Conservation (phyloP, 2,797 vertebrate genomes). For the Lindbergichthys nudifrons region DNA sequence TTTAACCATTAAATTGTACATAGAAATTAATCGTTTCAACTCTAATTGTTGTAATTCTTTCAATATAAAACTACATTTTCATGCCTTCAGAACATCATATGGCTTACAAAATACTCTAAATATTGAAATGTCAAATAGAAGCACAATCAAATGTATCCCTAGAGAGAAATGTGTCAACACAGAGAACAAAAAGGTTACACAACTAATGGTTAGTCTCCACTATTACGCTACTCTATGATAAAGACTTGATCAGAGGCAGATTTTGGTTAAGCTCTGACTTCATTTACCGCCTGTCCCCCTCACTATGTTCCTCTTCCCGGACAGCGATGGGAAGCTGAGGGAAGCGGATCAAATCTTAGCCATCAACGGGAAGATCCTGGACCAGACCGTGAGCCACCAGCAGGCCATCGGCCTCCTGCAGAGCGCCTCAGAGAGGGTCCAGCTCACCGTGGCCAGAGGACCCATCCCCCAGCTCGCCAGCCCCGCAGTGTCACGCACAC, state of each 20-base stretch:
- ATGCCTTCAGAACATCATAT: too few relatives aligned
- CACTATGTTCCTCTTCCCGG: not conserved
- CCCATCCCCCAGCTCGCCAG: constrained; percentile 89
- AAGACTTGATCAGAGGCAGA: not conserved
- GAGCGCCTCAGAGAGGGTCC: constrained; percentile 91
- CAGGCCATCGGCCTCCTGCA: constrained; percentile 95
- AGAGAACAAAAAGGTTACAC: too few relatives aligned
- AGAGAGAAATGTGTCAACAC: too few relatives aligned
- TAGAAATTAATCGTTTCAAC: too few relatives aligned
- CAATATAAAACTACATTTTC: too few relatives aligned
- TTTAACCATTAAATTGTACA: too few relatives aligned
- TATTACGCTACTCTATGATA: too few relatives aligned
- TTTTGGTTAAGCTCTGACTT: not conserved
- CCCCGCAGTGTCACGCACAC: constrained; percentile 92
- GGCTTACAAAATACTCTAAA: too few relatives aligned
- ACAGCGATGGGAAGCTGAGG: constrained; percentile 93
- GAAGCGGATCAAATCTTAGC: constrained; percentile 97
- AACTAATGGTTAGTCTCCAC: too few relatives aligned
- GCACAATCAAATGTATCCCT: too few relatives aligned
- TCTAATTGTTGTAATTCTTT: too few relatives aligned
- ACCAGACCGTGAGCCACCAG: constrained; percentile 95
- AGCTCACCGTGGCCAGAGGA: constrained; percentile 91
- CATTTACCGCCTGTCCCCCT: not conserved
- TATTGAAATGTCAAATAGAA: too few relatives aligned
- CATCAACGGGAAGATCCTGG: constrained; percentile 92